A percentile compares a stretch with the other conserved stretches of the same genome.
Conservation (phyloP, 1,140 invertebrate species). For the Paraescarpia echinospica region DNA sequence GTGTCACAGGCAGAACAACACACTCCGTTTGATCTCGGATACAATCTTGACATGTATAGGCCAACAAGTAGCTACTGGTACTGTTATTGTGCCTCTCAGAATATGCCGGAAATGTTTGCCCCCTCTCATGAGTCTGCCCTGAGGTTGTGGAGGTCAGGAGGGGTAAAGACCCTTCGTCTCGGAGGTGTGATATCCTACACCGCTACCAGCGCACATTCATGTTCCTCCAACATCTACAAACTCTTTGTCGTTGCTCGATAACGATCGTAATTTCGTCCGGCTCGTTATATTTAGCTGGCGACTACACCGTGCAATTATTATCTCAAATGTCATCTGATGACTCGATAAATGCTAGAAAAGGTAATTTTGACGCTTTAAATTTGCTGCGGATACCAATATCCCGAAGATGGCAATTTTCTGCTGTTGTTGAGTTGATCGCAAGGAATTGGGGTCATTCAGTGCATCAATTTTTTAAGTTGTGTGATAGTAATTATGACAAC, state of each 20-base stretch:
- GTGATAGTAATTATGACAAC: neutral
- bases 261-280: neutral
- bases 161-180: neutral
- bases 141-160: neutral
- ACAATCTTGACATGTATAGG: neutral
- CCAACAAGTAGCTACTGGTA: neutral
- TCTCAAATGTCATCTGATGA: conserved; percentile 5
- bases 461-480: neutral
- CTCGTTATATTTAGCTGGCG: neutral
- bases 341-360: neutral
- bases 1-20: neutral
- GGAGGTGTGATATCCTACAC: neutral
- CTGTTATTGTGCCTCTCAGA: neutral
- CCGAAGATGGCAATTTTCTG: neutral
- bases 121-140: neutral
- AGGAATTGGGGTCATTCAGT: neutral
- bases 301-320: neutral
- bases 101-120: neutral
- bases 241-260: neutral
- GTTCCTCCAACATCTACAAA: neutral
- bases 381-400: neutral
- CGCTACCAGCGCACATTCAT: neutral
- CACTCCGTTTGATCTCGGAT: neutral
- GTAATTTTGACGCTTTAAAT: conserved; percentile 6
- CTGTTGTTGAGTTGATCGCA: neutral